phyloP scores from a whole-genome alignment of 2,113 vertebrate genomes.

The Syrrhaptes paradoxus region DNA sequence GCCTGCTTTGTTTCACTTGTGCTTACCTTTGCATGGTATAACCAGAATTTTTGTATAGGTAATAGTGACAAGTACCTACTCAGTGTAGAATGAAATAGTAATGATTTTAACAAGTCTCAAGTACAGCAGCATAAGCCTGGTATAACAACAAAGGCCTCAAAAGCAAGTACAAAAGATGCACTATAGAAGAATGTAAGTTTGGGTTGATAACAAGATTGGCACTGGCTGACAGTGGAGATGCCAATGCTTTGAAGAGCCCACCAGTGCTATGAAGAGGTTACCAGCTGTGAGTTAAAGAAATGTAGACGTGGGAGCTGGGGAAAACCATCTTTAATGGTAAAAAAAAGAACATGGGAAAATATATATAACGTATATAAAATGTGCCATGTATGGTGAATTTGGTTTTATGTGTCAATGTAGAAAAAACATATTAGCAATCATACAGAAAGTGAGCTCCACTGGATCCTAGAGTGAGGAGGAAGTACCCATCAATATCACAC shows the following conservation, averaged over 20 bases:
- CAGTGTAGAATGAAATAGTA: not conserved
- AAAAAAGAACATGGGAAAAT: not conserved
- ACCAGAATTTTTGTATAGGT: not conserved
- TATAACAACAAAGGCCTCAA: not conserved
- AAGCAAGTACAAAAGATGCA: not conserved
- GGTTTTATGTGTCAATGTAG: not conserved
- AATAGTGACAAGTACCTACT: not conserved
- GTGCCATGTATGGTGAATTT: not conserved
- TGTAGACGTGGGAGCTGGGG: not conserved
- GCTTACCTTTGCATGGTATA: not conserved
- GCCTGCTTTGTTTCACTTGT: not conserved
- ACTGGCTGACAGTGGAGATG: not conserved
- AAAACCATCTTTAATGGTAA: not conserved
- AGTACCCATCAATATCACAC: not conserved
- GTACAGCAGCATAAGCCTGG: not conserved
- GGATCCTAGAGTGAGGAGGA: not conserved
- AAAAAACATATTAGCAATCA: not conserved
- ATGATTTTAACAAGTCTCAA: not conserved
- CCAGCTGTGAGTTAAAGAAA: not conserved
- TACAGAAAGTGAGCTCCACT: not conserved
- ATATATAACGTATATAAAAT: not conserved
- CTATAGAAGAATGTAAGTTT: not conserved
- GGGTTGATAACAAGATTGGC: not conserved
- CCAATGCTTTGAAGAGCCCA: not conserved
- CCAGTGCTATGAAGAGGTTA: not conserved